Base-by-base conservation (phyloP, 2,113 vertebrate species). In the Phalacrocorax pelagicus region DNA sequence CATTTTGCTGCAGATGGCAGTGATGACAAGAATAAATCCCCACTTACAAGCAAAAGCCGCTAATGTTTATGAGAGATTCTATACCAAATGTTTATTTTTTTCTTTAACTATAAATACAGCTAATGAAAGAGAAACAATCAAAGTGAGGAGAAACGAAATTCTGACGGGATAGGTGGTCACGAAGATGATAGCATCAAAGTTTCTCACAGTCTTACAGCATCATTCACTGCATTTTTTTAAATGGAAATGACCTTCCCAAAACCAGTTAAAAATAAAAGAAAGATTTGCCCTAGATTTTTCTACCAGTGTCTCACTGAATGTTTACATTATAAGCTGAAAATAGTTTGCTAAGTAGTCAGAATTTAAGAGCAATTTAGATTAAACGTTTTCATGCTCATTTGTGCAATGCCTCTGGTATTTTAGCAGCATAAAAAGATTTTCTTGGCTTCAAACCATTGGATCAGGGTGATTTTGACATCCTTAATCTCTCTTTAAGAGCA, bases 311-410 rank as follows among this genome's bases (percentile, higher is more conserved):
- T 69, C 67, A 86, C 57, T 86, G 74, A 90, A 81, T 97, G 82
- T 97, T 97, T 98, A 94, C 65, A 78, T 95, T 96, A 40, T 88
- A 90, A 86, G 70, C 86, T 96, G 86, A 96, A 97, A 96, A 97
- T 95, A 96, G 86, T 92, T 97, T 95, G 65, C 88, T 98, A 96
- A 97, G 95, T 97, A 97, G 92, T 96, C 83, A 90, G 79, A 97
- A 97, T 95, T 96, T 94, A 96, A 95, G 38, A 95, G 86, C 87
- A 92, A 97, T 97, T 97, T 96, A 95, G 92, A 94, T 98, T 97
- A 97, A 97, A 94, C 59, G 15, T 93, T 91, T 98, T 97, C 95
- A 97, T 93, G 70, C 94, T 97, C 92, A 94, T 98, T 98, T 98
- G 79, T 94, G 95, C 94, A 95, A 83, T 90, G 92, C 88, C 95